A percentile compares a stretch with the other conserved stretches of the same genome.
phyloP scores from a whole-genome alignment of 2,113 vertebrate species.

The Marmota monax region DNA sequence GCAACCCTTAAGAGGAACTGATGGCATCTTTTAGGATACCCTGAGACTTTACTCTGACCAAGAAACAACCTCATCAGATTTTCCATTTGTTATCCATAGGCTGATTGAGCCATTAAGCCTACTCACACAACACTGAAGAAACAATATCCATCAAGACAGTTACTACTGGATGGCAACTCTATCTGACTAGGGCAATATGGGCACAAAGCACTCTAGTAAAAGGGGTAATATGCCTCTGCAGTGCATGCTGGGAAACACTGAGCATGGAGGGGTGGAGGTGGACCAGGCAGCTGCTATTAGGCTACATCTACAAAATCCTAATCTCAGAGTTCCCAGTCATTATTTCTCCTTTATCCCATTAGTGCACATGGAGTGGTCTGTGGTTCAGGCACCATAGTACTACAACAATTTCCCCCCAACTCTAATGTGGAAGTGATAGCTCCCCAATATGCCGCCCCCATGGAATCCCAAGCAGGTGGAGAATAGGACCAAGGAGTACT shows the following conservation, averaged over 20 bases:
- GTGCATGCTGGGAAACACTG: neutral
- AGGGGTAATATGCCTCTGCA: neutral
- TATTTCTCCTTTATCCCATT: neutral
- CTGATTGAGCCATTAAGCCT: neutral
- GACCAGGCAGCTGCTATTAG: neutral
- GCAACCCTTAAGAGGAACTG: neutral
- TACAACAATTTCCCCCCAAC: no score
- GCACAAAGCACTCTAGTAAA: neutral
- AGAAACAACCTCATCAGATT: neutral
- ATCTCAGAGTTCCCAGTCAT: neutral
- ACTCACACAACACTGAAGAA: neutral
- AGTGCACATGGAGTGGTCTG: neutral
- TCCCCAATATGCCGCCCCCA: no score
- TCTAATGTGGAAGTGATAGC: neutral
- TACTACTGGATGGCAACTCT: no score
- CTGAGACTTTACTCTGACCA: neutral
- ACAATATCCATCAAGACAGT: no score
- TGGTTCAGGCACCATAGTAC: neutral
- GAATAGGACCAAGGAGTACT: neutral
- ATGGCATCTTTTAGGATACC: neutral
- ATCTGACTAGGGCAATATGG: neutral
- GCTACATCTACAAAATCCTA: neutral
- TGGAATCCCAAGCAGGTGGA: neutral
- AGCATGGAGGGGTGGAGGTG: neutral
- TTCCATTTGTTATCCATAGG: neutral